Evolutionary conservation across 2,797 vertebrate genomes (phyloP), one percentile per base, ranked within the genome.

Genomic region (Enteromius afrohamiltoni): DNA sequence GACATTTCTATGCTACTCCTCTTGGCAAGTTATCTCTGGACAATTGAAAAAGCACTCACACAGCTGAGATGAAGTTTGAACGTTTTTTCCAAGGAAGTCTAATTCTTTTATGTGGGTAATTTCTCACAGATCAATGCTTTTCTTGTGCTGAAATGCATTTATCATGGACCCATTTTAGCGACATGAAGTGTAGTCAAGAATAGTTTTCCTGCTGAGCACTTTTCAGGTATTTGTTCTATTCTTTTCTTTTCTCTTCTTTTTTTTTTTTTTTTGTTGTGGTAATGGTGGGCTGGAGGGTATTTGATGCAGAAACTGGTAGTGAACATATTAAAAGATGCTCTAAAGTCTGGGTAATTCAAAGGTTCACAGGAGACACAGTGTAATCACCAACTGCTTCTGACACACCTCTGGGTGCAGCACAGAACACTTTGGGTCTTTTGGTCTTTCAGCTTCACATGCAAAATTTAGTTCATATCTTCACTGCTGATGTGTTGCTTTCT

Each of bases 121-220:
- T 81, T 69, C 45, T 77, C 75, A 80, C 58, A 49, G 82, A 86
- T 84, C 65, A 31, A 83, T 86, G 85, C 49, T 31, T 45, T 70
- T 75, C 85, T 83, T 74, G 60, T 37, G 49, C 76, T 26, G 80
- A 65, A 83, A 81, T 62, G 55, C 82, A 81, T 83, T 86, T 67
- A 69, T 86, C 64, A 69, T 73, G 58, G 65, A 80, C 31, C 37
- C 49, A 76, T 86, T 79, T 71, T 80, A 60, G 67, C 77, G 17
- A 70, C 42, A 31, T 75, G 76, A 64, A 85, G 73, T 69, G 60
- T 67, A 58, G 78, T 62, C 70, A 86, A 73, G 60, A 74, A 58
- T 42, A 51, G 77, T 64, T 69, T 83, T 79, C 77, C 42, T 76
- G 70, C 70, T 76, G 58, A 80, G 77, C 58, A 64, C 70, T 47